Evolutionary conservation across 2,797 vertebrate species (phyloP).

Genomic region (Sebastes steindachneri): DNA sequence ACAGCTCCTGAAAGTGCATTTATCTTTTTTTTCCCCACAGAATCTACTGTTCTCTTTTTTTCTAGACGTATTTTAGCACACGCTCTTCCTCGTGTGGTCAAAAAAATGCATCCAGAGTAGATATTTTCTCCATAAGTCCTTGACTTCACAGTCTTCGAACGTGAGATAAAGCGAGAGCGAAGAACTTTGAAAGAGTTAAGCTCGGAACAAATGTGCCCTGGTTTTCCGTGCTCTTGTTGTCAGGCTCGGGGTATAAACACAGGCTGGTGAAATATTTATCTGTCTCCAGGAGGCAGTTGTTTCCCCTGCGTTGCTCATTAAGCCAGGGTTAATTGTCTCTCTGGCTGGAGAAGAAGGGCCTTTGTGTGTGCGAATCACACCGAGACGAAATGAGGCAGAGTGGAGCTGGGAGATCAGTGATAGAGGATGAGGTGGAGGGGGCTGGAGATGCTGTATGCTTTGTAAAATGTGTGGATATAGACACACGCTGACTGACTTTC

Average conservation of each 20-base stretch:
- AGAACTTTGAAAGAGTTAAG: constrained; percentile 40
- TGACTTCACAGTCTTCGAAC: neutral
- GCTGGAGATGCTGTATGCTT: neutral
- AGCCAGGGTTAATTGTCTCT: constrained; percentile 73
- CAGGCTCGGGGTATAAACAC: constrained; percentile 61
- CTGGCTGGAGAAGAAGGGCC: constrained; percentile 45
- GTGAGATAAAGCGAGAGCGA: neutral
- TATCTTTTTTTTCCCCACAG: neutral
- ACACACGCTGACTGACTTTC: neutral
- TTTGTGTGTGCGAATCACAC: constrained; percentile 32
- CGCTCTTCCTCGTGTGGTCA: neutral
- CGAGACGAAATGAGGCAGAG: constrained; percentile 29
- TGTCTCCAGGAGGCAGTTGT: constrained; percentile 55
- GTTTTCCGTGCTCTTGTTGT: constrained; percentile 47
- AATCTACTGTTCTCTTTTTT: neutral
- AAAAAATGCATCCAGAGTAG: neutral
- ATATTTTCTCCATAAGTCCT: neutral
- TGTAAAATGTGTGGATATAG: neutral
- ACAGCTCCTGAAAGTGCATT: constrained; percentile 22
- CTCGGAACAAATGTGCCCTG: constrained; percentile 48
- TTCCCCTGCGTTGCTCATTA: constrained; percentile 66
- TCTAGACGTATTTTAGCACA: neutral
- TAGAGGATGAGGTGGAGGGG: neutral
- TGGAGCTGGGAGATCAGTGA: constrained; percentile 22
- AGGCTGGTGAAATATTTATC: constrained; percentile 74